Base-by-base conservation (phyloP, 1,140 invertebrate genomes). In the Eurosta solidaginis region DNA sequence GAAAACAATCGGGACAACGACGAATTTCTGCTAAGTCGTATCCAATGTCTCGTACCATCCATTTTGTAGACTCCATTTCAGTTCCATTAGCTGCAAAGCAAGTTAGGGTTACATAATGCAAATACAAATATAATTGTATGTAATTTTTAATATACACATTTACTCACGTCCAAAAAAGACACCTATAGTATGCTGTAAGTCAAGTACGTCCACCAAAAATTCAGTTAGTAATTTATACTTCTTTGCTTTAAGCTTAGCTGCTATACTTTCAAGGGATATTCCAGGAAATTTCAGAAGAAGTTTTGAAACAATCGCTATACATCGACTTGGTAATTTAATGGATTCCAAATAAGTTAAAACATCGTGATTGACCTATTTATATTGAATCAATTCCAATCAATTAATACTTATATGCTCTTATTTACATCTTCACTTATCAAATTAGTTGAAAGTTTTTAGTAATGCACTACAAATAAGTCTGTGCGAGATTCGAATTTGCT, bases 1-100 rank as follows among this genome's bases (percentile, higher is more conserved):
- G 89, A 86, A 93, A 95, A 85, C 94, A 95, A 81, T 93, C 92
- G 17, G 90, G 88, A 84, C 94, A 95, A 12, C 92, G 90, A 22
- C 89, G 87, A 73, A 95, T 91, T 86, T 95, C 93, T 14, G 90
- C 88, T 7, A 94, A 82, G 83, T 94, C 92, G 87, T 93, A 90
- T 20, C 89, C 88, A 80, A 92, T 92, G 81, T 94, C 93, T 54
- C 90, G 85, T 4, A 93, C 81, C 90, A 94, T 92, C 80, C 91
- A 90, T 78, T 91, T 88, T 7, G 89, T 89, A 20, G 89, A 88
- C 59, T 89, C 89, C 63, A 81, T 81, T 45, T 82, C 89, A 83
- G 82, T 89, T 22, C 81, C 78, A 68, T 90, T 85, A 47, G 88
- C 88, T 90, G 45, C 20, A 82, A 75, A 49, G 49, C 75, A 79